Conservation (phyloP, 30 jellyfish, hydroid and myxozoan genomes). For the Aurelia aurita complex sp. Pacific region DNA sequence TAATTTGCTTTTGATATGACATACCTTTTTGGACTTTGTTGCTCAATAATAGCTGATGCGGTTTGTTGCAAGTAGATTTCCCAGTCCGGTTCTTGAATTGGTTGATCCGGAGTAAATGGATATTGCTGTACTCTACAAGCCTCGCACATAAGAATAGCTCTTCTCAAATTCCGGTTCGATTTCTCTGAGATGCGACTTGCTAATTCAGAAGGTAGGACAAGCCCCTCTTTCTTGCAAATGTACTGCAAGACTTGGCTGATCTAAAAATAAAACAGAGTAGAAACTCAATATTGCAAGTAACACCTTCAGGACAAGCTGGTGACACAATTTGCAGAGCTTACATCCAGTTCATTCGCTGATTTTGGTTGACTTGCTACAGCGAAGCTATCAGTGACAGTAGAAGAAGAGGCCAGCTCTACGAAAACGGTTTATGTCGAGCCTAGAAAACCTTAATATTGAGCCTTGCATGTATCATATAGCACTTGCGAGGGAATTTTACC, state of each 20-base stretch:
- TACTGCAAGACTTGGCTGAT: constrained; percentile 70
- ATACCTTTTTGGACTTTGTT: constrained; percentile 91
- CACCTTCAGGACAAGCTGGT: no score
- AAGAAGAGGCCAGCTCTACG: no score
- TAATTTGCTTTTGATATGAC: background rate
- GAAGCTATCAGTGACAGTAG: no score
- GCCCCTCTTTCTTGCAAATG: constrained; percentile 91
- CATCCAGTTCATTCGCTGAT: no score
- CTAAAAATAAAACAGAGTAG: constrained; percentile 18
- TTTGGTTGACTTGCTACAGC: no score
- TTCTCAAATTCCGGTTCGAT: constrained; percentile 82
- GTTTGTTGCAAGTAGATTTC: constrained; percentile 83
- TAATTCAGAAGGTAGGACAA: constrained; percentile 65
- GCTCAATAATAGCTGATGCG: constrained; percentile 85
- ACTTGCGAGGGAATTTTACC: no score
- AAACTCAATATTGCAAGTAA: background rate
- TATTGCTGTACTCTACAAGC: constrained; percentile 99
- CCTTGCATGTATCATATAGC: no score
- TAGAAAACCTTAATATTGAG: no score
- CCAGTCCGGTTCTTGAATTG: constrained; percentile 95
- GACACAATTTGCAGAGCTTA: no score
- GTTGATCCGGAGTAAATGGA: constrained; percentile 91
- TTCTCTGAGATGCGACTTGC: constrained; percentile 75
- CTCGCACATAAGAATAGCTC: constrained; percentile 96
- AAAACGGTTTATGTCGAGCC: no score